A percentile compares a stretch with the other conserved stretches of the same genome.
These are phyloP conservation scores for Wasmannia auropunctata DNA, from an alignment of 1,140 invertebrate species.

Conservation along the genomic window DNA sequence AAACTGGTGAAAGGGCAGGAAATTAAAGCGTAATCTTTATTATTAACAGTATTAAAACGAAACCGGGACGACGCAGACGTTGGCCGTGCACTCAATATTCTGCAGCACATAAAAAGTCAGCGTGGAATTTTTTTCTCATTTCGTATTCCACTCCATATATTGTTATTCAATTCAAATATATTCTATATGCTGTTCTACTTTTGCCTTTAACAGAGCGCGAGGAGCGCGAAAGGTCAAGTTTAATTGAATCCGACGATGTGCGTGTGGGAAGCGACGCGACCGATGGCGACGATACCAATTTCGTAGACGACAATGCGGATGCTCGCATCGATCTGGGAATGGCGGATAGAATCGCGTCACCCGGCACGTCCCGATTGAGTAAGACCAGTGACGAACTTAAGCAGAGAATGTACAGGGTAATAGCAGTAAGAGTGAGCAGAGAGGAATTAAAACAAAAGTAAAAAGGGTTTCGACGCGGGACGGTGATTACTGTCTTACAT, in stretches of 20 bases:
- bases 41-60: not conserved
- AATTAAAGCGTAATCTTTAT: constrained; percentile 1
- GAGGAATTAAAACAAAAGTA: constrained; percentile 2
- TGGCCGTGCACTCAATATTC: constrained; percentile 2
- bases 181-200: not conserved
- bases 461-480: not conserved
- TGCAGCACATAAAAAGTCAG: not conserved
- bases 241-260: constrained; percentile 26
- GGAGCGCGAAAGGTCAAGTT: not conserved
- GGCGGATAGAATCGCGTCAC: not conserved
- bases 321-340: not conserved
- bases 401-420: too few relatives aligned
- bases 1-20: not conserved
- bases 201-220: not conserved
- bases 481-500: not conserved
- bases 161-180: not conserved
- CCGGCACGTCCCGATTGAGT: not conserved
- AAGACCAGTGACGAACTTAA: too few relatives aligned
- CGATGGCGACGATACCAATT: not conserved
- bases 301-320: not conserved
- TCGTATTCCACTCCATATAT: too few relatives aligned
- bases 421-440: not conserved
- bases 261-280: not conserved
- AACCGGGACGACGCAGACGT: not conserved
- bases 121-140: not conserved